Evolutionary conservation across 1,140 invertebrate genomes (phyloP), one percentile per base, ranked within the genome.

Genomic region (Palaemon carinicauda): DNA sequence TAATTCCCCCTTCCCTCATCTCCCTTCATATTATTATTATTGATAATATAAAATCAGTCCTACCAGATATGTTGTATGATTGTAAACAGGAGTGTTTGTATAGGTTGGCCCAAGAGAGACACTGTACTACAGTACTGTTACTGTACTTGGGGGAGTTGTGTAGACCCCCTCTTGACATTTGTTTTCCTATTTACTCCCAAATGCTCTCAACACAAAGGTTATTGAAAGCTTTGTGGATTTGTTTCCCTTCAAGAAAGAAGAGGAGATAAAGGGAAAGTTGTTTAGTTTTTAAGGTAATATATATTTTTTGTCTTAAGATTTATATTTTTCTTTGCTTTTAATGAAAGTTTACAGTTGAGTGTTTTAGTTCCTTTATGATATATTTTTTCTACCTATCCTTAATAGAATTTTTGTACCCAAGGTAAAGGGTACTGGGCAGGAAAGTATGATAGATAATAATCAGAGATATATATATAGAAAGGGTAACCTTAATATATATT

Each of bases 291-390:
- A 86, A 86, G 84, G 84, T 86, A 80, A 86, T 86, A 86, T 80
- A 82, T 82, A 86, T 86, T 86, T 79, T 86, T 80, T 86, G 56
- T 74, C 74, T 65, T 80, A 80, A 74, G 77, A 86, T 73, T 80
- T 86, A 80, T 86, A 86, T 86, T 80, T 86, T 86, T 86, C 53
- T 79, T 85, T 69, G 79, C 77, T 86, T 86, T 86, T 86, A 80
- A 86, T 86, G 84, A 56, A 79, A 86, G 84, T 86, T 80, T 86
- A 86, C 77, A 86, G 84, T 86, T 86, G 84, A 86, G 78, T 74
- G 84, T 86, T 86, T 86, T 86, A 86, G 84, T 86, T 86, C 84
- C 84, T 86, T 86, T 86, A 86, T 86, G 77, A 86, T 86, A 86
- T 86, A 86, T 86, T 86, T 86, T 86, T 86, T 86, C 84, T 86